Evolutionary conservation across 2,888 invertebrate genomes (phyloP), one percentile per base, ranked within the genome.

Genomic region (Xestia xanthographa): DNA sequence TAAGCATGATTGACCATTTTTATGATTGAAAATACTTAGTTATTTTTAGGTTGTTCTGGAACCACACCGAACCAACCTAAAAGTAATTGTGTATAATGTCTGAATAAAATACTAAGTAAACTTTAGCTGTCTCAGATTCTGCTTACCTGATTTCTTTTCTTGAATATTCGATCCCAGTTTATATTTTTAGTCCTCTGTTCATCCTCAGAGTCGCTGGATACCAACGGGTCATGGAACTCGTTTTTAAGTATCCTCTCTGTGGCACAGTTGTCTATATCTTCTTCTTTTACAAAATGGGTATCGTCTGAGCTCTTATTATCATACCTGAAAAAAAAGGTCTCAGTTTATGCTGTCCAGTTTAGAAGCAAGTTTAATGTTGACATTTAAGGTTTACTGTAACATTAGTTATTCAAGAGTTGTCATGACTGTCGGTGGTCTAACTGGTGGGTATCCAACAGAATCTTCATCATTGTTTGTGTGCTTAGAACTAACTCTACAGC

Each of bases 231-330:
- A 58, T 75, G 81, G 79, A 94, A 96, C 68, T 90, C 92, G 72
- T 95, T 94, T 2, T 90, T 85, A 0, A 96, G 85, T 17, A 96
- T 94, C 58, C 88, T 93, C 73, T 95, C 94, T 0, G 92, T 94
- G 0, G 91, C 93, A 80, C 93, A 93, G 60, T 93, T 92, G 60
- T 94, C 92, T 3, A 96, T 66, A 41, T 93, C 94, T 5, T 85
- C 63, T 56, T 93, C 93, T 9, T 86, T 88, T 0, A 95, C 76
- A 62, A 95, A 95, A 69, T 90, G 80, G 56, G 45, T 92, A 91
- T 26, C 86, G 76, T 63, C 88, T 85, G 63, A 17, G 17, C 63
- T 41, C 41, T 63, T 63, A 20, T 88, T 83, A 5, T 90, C 84
- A 80, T 87, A 91, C 95, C 95, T 95, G 69, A 5, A 85, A 90